Base-by-base conservation (phyloP, 2,797 vertebrate species). In the Pseudotriccus pelzelni region DNA sequence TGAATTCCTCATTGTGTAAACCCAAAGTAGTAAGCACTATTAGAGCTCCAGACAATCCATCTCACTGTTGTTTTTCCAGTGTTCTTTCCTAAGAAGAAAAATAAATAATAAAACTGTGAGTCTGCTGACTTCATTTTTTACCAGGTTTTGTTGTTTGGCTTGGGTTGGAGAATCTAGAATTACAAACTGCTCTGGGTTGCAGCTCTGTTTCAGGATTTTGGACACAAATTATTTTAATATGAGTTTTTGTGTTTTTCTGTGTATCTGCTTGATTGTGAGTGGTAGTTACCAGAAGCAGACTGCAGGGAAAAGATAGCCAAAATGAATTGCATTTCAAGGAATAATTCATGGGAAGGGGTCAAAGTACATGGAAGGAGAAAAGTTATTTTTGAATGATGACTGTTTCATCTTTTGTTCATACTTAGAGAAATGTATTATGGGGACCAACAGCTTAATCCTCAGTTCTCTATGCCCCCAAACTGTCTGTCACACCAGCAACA, bases 1-100 rank as follows among this genome's bases (percentile, higher is more conserved):
- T 95, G 89, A 96, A 88, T 96, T 96, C 92, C 64, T 97, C 63
- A 92, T 79, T 93, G 64, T 79, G 77, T 87, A 95, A 96, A 93
- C 84, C 49, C 4, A 3, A 84, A 93, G 91, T 91, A 96, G 89
- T 95, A 97, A 95, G 77, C 10, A 21, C 72, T 72, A 73, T 96
- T 96, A 94, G 92, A 91, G 24, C 52, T 72, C 32, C 53, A 90
- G 84, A 49, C 79, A 81, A 67, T 97, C 76, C 64, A 84, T 96
- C 80, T 95, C 86, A 49, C 36, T 93, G 83, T 85, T 77, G 8
- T 75, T 34, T 91, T 96, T 92, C 69, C 43, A 70, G 16, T 55
- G 41, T 74, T 89, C 72, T 75, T 76, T 70, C 19, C 27, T 16
- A 90, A 96, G 69, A 50, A 47, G 41, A 84, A 96, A 88, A 84